Conservation (phyloP, 2,113 vertebrate genomes). For the Bujurquina vittata region DNA sequence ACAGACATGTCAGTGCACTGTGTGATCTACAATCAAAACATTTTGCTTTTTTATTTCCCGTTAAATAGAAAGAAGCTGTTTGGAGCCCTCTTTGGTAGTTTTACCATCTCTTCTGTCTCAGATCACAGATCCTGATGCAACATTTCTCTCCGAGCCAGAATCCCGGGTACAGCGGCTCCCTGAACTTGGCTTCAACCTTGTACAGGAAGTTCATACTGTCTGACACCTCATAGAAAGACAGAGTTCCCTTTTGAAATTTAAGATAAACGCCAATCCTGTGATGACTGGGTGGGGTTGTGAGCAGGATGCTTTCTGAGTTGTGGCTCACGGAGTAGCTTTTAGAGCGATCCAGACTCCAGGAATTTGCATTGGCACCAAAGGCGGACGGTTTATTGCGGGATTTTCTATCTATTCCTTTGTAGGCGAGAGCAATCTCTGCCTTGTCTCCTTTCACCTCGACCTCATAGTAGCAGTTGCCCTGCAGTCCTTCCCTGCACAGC, state of each 20-base stretch:
- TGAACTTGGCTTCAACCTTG: constrained; percentile 43
- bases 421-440: constrained; percentile 65
- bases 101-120: neutral
- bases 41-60: neutral
- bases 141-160: constrained; percentile 68
- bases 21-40: neutral
- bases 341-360: constrained; percentile 70
- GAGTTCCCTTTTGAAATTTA: constrained; percentile 48
- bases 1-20: neutral
- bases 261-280: constrained; percentile 63
- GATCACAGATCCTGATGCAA: constrained; percentile 63
- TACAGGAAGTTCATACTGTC: constrained; percentile 64
- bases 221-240: constrained; percentile 69
- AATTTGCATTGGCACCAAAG: constrained; percentile 56
- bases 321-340: constrained; percentile 62
- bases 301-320: constrained; percentile 14
- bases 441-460: constrained; percentile 59
- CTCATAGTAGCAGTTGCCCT: constrained; percentile 70
- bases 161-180: constrained; percentile 66
- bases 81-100: neutral
- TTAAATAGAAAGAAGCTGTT: neutral
- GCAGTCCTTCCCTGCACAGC: constrained; percentile 63
- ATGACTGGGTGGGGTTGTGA: constrained; percentile 6
- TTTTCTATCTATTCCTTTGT: constrained; percentile 60
- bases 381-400: neutral